Base-by-base conservation (phyloP, 2,797 vertebrate species). In the Babyrousa celebensis region DNA sequence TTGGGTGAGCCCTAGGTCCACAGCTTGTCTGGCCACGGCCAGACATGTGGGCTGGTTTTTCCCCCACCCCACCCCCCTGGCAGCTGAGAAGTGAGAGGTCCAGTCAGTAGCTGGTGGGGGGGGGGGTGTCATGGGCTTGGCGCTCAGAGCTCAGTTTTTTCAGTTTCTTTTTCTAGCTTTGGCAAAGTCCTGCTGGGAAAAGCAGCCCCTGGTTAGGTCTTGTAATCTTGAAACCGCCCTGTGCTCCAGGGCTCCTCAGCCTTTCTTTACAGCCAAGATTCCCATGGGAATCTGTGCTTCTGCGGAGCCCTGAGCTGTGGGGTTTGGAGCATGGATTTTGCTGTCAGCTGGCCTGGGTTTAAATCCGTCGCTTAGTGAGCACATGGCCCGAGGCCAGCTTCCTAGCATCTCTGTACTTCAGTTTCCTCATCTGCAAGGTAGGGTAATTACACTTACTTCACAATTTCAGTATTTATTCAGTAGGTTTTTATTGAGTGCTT, bases 81-180 rank as follows among this genome's bases (percentile, higher is more conserved):
- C 56, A 67, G 58, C 21, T 11, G 6, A 48, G 58, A 17, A 32
- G 1, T 5, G 29, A 67, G 12, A 67, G 16, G 40, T 20, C 78
- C n/a, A 21, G 83, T 32, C 56, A 43, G 67, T 67, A 43, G 43
- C 54, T 14, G 18, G 23, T 27, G n/a, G 32, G 3, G 11, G n/a
- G n/a, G 36, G 36, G 2, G 36, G 36, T 3, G 21, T 68, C 18
- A 20, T 25, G n/a, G 21, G 48, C 52, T 54, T 36, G n/a, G 6
- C 29, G 23, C 27, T 0, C 0, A 3, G 56, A 54, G 36, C 36
- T 87, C 5, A 3, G n/a, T 36, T 70, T 80, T 80, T 85, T 88
- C 68, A 63, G 94, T 95, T 96, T 95, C 88, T 88, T 52, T 87
- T 96, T 93, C 96, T 72, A 58, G 58, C 72, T 80, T 52, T 67